phyloP scores from a whole-genome alignment of 2,113 vertebrate species.

The Pyxicephalus adspersus region DNA sequence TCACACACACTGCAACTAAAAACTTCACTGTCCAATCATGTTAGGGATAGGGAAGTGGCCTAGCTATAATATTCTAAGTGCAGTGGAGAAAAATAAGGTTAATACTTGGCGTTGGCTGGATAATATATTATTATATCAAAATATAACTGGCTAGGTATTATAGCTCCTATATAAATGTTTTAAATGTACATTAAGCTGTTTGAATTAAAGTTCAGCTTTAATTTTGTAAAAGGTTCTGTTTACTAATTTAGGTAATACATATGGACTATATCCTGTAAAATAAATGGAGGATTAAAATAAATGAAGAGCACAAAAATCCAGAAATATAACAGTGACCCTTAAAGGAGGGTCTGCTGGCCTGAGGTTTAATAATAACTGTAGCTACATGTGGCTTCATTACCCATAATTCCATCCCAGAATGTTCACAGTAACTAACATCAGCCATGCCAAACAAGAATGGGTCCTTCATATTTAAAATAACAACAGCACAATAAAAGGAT shows the following conservation, averaged over 20 bases:
- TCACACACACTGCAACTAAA: too few species aligned
- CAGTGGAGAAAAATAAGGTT: too few species aligned
- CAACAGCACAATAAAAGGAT: background rate
- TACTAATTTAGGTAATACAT: constrained; percentile 6
- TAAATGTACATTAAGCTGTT: too few species aligned
- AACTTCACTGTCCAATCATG: too few species aligned
- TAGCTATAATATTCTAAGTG: too few species aligned
- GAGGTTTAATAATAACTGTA: constrained; percentile 31
- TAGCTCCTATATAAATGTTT: too few species aligned
- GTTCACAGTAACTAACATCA: background rate
- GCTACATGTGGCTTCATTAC: constrained; percentile 8
- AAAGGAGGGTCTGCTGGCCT: constrained; percentile 31
- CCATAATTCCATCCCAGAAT: background rate
- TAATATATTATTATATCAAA: too few species aligned
- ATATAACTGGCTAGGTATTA: too few species aligned
- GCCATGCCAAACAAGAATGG: background rate
- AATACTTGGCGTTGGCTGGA: too few species aligned
- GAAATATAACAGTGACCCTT: constrained; percentile 21
- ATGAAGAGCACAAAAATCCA: constrained; percentile 41
- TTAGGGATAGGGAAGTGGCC: too few species aligned
- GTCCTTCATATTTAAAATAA: background rate
- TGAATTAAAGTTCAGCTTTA: too few species aligned
- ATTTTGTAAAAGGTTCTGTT: background rate
- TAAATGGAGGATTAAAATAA: background rate
- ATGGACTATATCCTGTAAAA: constrained; percentile 32